Evolutionary conservation across 2,888 invertebrate species (phyloP), one percentile per base, ranked within the genome.

Genomic region (Drosophila yooni): DNA sequence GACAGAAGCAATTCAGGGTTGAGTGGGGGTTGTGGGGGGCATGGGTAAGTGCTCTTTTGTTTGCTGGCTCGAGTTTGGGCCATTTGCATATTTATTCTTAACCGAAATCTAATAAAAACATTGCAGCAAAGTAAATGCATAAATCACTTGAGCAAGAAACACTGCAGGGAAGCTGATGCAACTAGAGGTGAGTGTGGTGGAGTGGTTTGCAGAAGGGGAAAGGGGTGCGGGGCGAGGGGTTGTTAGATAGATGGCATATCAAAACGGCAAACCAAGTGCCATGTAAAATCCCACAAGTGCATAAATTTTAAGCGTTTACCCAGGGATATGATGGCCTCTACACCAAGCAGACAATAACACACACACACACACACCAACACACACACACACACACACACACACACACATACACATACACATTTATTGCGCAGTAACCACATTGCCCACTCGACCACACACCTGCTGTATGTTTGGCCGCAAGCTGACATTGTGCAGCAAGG

Each of bases 281-380:
- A 80, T 70, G 71, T 67, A 57, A 84, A 86, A 71, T 90, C 81
- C 80, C 86, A 73, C 83, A 85, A 88, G 86, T 86, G 86, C 88
- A 86, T 90, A 86, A 82, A 90, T 86, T 83, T 82, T 63, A 61
- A 76, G 78, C 76, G 72, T 76, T 82, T 85, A 67, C 67, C 59
- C 43, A 54, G 56, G 75, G 86, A 73, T 86, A 84, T 83, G 76
- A 81, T 76, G 78, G 75, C 51, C 64, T 40, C 52, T 52, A 51
- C 34, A 18, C 29, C 21, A 21, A 34, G 34, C 36, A 34, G 18
- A 50, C 69, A 51, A 33, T 31, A 13, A 57, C 60, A 54, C 43
- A 57, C 46, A 40, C 40, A 53, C 38, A 27, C n/a, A 31, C 43
- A 57, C 38, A 40, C 48, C n/a, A n/a, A 21, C 50, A 50, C 53